Conservation (phyloP, 2,113 vertebrate genomes). For the Tylochromis polylepis region DNA sequence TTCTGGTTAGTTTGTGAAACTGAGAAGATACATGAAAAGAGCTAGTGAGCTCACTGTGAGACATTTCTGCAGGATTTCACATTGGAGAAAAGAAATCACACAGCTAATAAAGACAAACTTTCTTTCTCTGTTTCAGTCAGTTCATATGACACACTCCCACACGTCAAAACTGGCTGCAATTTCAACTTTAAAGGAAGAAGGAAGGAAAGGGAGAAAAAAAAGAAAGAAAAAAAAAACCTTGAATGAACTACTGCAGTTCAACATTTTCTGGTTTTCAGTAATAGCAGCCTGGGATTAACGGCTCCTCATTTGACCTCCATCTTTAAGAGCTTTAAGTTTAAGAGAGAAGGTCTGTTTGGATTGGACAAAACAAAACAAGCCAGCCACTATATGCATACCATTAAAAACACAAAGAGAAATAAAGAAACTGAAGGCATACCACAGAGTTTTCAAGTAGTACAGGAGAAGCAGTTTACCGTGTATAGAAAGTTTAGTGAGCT, state of each 20-base stretch:
- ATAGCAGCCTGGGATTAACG: not conserved
- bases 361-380: not conserved
- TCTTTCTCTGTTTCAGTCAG: not conserved
- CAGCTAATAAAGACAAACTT: not conserved
- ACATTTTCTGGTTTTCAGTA: not conserved
- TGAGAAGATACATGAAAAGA: not conserved
- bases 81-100: too few relatives aligned
- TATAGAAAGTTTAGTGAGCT: not conserved
- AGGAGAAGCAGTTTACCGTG: not conserved
- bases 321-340: not conserved
- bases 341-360: not conserved
- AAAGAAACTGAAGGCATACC: not conserved
- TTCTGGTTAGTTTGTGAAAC: not conserved
- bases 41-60: not conserved
- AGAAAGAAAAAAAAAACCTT: rapidly evolving
- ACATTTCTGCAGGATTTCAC: not conserved
- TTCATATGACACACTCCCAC: not conserved
- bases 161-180: not conserved
- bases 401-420: not conserved
- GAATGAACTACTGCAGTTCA: not conserved
- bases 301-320: rapidly evolving
- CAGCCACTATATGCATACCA: not conserved
- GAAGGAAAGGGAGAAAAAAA: not conserved
- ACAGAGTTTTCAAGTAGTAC: not conserved
- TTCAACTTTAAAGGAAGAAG: too few relatives aligned